These are phyloP conservation scores for Chiloscyllium plagiosum DNA, from an alignment of 2,113 vertebrate genomes.

Conservation along the genomic window DNA sequence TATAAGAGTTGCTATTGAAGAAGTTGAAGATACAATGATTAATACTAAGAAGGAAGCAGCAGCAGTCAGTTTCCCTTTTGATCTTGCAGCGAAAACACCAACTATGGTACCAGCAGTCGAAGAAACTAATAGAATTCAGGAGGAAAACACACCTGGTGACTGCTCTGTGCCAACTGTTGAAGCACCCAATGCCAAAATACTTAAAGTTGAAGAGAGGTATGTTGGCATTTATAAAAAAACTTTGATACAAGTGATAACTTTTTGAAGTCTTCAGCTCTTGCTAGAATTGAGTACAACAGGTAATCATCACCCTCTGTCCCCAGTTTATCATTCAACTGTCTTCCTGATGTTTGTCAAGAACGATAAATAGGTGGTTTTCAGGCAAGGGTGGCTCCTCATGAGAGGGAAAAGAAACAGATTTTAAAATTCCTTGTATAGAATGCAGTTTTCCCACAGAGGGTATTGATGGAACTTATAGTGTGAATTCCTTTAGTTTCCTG, in stretches of 20 bases:
- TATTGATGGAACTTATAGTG: background rate
- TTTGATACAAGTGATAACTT: background rate
- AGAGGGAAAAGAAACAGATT: background rate
- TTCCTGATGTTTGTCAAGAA: background rate
- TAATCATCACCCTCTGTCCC: background rate
- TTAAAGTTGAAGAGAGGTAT: slow-evolving; percentile 83
- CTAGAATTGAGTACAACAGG: background rate
- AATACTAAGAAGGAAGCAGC: background rate
- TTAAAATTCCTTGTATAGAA: background rate
- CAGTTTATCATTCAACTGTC: background rate
- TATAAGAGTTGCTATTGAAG: slow-evolving; percentile 75
- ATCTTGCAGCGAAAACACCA: slow-evolving; percentile 39
- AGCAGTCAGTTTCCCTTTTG: slow-evolving; percentile 14
- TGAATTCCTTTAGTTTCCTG: background rate
- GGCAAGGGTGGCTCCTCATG: background rate
- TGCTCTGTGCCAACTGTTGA: slow-evolving; percentile 43
- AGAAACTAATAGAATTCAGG: slow-evolving; percentile 42
- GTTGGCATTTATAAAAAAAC: background rate
- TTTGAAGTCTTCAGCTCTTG: background rate
- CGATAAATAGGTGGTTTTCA: background rate
- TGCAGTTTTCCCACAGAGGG: background rate
- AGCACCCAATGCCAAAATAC: slow-evolving; percentile 73
- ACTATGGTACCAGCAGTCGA: slow-evolving; percentile 39
- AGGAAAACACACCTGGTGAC: slow-evolving; percentile 42
- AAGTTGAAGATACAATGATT: slow-evolving; percentile 61